Base-by-base conservation (phyloP, 2,113 vertebrate genomes). In the Fukomys damarensis region DNA sequence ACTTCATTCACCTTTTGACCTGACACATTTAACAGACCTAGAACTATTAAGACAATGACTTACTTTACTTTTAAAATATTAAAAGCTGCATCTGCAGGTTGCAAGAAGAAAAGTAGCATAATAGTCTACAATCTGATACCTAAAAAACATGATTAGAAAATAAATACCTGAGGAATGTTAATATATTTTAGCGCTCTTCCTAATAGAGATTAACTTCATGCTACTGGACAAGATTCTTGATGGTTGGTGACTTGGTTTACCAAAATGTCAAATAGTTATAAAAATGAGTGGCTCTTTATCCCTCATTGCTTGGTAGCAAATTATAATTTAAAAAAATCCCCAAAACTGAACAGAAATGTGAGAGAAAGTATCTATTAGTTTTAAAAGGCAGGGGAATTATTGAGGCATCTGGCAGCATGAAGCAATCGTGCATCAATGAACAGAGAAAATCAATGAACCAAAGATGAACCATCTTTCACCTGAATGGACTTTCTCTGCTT, bases 331-430 rank as follows among this genome's bases (percentile, higher is more conserved):
- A 59, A 86, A 93, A 96, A 94, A 95, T 89, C 81, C 96, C 96
- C 61, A 74, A 79, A 95, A 91, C 20, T 5, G 66, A 80, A 83
- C 86, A 97, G n/a, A 95, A 96, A 96, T 93, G 88, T 91, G 41
- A 96, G 83, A 96, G 90, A 94, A 96, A 96, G 79, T 84, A 93
- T 94, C 94, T 92, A 96, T 11, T 7, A 95, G 89, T 94, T 87
- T 91, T 84, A 94, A 96, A 91, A 83, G 61, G 79, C 94, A 93
- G 68, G 56, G 86, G 91, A 91, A 88, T 91, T 89, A 83, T 11
- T 79, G 59, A 94, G 91, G 52, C 1, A 86, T 35, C 70, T 74
- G 65, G 65, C 54, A 91, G 79, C 13, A 59, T 58, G 35, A 70
- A 59, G 52, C 32, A 74, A 35, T 20, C 86, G 74, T 97, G 95